Evolutionary conservation across 1,140 invertebrate genomes (phyloP).

Genomic region (Drosophila serrata): DNA sequence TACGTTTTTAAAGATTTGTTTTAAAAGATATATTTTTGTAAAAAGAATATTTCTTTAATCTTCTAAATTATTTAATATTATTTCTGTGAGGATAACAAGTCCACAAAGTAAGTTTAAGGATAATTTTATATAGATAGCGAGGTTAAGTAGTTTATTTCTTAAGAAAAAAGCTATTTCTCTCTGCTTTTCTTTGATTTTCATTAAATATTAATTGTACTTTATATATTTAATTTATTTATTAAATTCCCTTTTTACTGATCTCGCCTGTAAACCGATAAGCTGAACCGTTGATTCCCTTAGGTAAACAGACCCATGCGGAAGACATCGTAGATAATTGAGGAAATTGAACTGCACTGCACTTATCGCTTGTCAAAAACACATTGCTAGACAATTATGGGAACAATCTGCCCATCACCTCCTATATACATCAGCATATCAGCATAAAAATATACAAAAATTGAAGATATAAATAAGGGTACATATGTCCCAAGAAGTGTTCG

Average conservation of each 20-base stretch:
- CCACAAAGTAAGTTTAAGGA: neutral
- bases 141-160: neutral
- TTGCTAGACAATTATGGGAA: constrained; percentile 26
- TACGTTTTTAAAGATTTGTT: neutral
- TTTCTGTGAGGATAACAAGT: neutral
- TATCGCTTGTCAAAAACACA: constrained; percentile 41
- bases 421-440: constrained; percentile 3
- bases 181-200: rapidly evolving
- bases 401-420: constrained; percentile 15
- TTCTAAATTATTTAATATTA: neutral
- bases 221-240: no score
- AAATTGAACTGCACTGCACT: constrained; percentile 55
- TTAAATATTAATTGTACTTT: neutral
- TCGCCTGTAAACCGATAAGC: constrained; percentile 35
- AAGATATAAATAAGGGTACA: constrained; percentile 2
- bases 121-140: neutral
- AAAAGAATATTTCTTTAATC: neutral
- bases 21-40: neutral
- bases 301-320: constrained; percentile 42
- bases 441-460: constrained; percentile 12
- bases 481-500: constrained; percentile 7
- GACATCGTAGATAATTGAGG: constrained; percentile 34
- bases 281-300: constrained; percentile 15
- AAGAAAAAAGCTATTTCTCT: rapidly evolving
- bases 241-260: neutral